Base-by-base conservation (phyloP, 2,113 vertebrate genomes). In the Mormyrus lacerda region DNA sequence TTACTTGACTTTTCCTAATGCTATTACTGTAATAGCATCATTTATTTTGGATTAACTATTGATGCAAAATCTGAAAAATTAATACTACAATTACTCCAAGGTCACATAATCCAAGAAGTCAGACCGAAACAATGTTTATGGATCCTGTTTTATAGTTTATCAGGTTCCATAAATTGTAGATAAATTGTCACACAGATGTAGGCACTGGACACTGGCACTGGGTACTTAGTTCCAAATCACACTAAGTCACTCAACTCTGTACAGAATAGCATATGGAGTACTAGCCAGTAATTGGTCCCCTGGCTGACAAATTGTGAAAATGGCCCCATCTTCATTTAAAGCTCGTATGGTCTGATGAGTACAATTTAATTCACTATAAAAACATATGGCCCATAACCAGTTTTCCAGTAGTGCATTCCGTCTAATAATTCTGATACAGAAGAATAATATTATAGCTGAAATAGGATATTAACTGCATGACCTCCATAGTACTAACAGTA, bases 311-410 rank as follows among this genome's bases (percentile, higher is more conserved):
- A 76, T 39, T 76, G 35, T 19, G 35, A 19, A 31, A 31, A 24
- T 76, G 31, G 69, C 11, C 27, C 31, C 69, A 35, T 76, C 69
- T 76, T 76, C 69, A 76, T 76, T 76, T 76, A 39, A 76, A 39
- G 31, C 69, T 76, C 69, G 39, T 79, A 42, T 19, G 73, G 73
- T 79, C 73, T 79, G 73, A 79, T 79, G 73, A 79, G 35, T 42
- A 19, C 35, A 79, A 79, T 79, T 79, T 79, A 79, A 79, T 42
- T 79, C 73, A 79, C 73, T 79, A 79, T 79, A 79, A 79, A 79
- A 79, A 42, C 35, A 79, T 35, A 42, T 42, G 73, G 73, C 5
- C 73, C 73, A 42, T 79, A 79, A 79, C 73, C 35, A 17, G 73
- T 79, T 79, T 79, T 79, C 13, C 17, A 42, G 35, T 19, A 42